Percentiles rank a stretch among this genome's conserved stretches.
Conservation (phyloP, 2,113 vertebrate species). For the Grantiella picta region DNA sequence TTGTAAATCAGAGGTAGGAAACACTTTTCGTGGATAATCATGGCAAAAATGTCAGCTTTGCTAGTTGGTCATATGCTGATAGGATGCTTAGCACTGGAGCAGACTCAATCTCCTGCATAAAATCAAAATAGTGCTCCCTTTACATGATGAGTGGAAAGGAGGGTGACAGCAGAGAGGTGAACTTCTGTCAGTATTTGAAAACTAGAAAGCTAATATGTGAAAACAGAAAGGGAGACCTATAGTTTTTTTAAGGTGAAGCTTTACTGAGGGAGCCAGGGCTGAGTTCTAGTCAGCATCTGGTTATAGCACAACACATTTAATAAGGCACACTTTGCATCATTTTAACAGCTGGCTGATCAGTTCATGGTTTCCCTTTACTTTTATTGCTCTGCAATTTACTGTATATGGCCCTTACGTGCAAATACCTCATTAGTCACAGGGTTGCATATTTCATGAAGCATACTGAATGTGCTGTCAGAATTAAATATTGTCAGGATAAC, state of each 20-base stretch:
- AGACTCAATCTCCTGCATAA: background rate
- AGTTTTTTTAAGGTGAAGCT: background rate
- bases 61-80: slow-evolving; percentile 42
- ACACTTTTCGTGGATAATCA: slow-evolving; percentile 34
- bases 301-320: slow-evolving; percentile 38
- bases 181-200: slow-evolving; percentile 22
- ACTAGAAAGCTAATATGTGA: background rate
- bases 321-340: slow-evolving; percentile 16
- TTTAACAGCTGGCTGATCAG: slow-evolving; percentile 55
- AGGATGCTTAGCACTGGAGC: background rate
- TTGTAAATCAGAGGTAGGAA: slow-evolving; percentile 67
- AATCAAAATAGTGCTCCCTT: slow-evolving; percentile 24
- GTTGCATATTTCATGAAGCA: slow-evolving; percentile 51
- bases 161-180: background rate
- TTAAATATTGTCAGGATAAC: slow-evolving; percentile 68
- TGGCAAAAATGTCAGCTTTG: slow-evolving; percentile 53
- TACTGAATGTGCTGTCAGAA: slow-evolving; percentile 59
- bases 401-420: slow-evolving; percentile 38
- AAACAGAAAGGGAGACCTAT: background rate
- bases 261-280: background rate
- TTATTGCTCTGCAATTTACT: slow-evolving; percentile 33
- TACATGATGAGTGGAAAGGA: background rate
- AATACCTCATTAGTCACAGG: slow-evolving; percentile 56
- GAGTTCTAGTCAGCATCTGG: slow-evolving; percentile 8
- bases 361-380: slow-evolving; percentile 48